phyloP scores from a whole-genome alignment of 2,888 invertebrate genomes.

The Drosophila multiciliata region DNA sequence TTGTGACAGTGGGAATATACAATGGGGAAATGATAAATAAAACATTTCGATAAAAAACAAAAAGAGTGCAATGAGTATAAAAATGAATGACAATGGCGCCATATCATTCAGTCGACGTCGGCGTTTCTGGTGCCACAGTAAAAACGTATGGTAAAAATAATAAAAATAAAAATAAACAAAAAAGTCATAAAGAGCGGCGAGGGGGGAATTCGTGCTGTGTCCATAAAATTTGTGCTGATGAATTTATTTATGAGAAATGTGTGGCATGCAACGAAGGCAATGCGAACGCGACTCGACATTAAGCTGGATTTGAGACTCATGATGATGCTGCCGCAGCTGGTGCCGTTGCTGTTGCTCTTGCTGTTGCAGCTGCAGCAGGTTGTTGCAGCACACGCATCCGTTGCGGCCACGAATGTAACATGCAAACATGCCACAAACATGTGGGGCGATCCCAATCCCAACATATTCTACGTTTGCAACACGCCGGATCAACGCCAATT shows the following conservation, averaged over 20 bases:
- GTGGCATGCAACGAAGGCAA: conserved; percentile 31
- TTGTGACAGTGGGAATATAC: conserved; percentile 41
- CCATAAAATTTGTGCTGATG: conserved; percentile 59
- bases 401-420: conserved; percentile 56
- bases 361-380: conserved; percentile 22
- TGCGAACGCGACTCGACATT: conserved; percentile 3
- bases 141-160: conserved; percentile 44
- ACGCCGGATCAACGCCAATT: conserved; percentile 63
- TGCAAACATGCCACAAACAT: conserved; percentile 74
- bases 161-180: conserved; percentile 29
- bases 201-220: conserved; percentile 22
- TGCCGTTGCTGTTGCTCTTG: conserved; percentile 6
- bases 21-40: conserved; percentile 28
- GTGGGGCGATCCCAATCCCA: conserved; percentile 82
- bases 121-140: conserved; percentile 39
- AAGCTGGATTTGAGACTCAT: conserved; percentile 8
- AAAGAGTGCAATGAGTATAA: conserved; percentile 60
- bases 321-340: conserved; percentile 23
- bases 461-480: conserved; percentile 79
- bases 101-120: conserved; percentile 73
- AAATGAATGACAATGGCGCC: conserved; percentile 63
- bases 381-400: conserved; percentile 34
- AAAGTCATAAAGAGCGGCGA: conserved; percentile 24
- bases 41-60: conserved; percentile 43
- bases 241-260: conserved; percentile 78